These are phyloP conservation scores for Caenorhabditis inopinata DNA, from an alignment of 1,140 invertebrate species.

Conservation along the genomic window DNA sequence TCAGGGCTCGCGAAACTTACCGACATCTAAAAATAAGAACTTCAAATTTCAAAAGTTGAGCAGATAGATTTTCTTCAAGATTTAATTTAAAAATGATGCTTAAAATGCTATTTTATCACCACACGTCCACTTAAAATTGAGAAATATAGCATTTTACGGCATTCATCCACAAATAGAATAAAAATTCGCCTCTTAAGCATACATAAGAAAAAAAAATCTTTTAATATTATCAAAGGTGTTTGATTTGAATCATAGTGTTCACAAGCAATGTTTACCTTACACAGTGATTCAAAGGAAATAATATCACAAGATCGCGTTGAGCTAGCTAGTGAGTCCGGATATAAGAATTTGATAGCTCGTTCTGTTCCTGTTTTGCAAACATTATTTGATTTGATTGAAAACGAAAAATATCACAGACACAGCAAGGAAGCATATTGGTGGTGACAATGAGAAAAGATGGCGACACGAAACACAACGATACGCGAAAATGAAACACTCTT, in stretches of 20 bases:
- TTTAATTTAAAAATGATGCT: too few relatives aligned
- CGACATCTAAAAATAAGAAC: background rate
- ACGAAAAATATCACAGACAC: background rate
- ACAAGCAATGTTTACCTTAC: background rate
- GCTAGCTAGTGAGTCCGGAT: slow-evolving; percentile 2
- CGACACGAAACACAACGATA: too few relatives aligned
- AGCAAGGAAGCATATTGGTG: background rate
- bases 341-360: background rate
- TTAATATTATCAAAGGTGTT: slow-evolving; percentile 4
- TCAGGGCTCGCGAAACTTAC: background rate
- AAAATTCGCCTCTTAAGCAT: background rate
- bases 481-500: too few relatives aligned
- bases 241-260: slow-evolving; percentile 7
- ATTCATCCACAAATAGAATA: background rate
- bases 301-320: background rate
- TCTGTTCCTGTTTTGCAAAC: background rate
- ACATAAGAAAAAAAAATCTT: background rate
- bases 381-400: background rate
- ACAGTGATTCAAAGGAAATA: background rate
- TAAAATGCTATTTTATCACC: background rate
- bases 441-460: too few relatives aligned
- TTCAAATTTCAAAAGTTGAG: too few relatives aligned
- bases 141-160: background rate
- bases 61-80: too few relatives aligned
- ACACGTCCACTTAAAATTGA: background rate